phyloP scores from a whole-genome alignment of 2,113 vertebrate genomes.

The Cyanistes caeruleus region DNA sequence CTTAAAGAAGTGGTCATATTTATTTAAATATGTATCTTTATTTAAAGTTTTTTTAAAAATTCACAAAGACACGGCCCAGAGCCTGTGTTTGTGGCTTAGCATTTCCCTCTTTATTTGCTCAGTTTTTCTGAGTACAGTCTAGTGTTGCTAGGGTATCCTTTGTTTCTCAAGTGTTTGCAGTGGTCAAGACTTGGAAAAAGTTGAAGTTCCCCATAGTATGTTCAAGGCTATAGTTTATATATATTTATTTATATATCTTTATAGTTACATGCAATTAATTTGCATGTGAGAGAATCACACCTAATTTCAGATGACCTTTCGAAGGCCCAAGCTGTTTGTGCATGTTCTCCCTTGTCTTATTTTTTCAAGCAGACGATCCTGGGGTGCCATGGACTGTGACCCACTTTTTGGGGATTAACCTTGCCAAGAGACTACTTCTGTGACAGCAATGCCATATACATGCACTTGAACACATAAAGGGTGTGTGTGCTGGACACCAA shows the following conservation, averaged over 20 bases:
- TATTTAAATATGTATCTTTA: no score
- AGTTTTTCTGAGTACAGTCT: neutral
- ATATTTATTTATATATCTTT: no score
- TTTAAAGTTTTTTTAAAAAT: no score
- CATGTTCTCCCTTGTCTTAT: neutral
- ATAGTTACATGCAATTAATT: neutral
- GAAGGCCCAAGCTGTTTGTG: neutral
- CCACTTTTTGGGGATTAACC: neutral
- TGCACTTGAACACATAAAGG: neutral
- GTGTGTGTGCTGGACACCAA: neutral
- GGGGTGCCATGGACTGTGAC: neutral
- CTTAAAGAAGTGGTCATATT: neutral
- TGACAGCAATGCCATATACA: neutral
- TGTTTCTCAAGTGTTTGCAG: neutral
- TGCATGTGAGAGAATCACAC: neutral
- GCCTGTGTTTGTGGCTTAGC: neutral
- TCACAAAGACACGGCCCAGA: neutral
- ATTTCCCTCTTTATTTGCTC: neutral
- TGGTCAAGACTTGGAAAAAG: neutral
- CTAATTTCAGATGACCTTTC: neutral
- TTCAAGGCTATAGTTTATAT: neutral
- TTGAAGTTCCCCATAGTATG: neutral
- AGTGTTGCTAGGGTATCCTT: neutral
- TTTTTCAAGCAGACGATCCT: neutral
- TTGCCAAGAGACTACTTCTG: neutral